Evolutionary conservation across 2,797 vertebrate genomes (phyloP), one percentile per base, ranked within the genome.

Genomic region (Spea hammondii): DNA sequence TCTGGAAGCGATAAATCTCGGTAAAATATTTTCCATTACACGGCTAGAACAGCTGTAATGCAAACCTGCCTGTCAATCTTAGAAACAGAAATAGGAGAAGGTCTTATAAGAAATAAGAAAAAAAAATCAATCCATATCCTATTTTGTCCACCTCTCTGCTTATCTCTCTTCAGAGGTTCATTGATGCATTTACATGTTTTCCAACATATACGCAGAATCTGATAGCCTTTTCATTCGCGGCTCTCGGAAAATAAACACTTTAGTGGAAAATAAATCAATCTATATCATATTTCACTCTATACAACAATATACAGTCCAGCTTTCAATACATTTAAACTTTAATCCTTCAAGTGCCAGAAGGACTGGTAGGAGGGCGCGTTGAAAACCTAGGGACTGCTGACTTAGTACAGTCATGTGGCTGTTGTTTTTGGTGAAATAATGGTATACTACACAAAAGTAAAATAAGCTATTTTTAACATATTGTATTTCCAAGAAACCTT

Each of bases 51-150:
- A 65, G 66, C 78, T 65, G 78, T 65, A 65, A 65, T 75, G 66
- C 59, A 79, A 79, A 65, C 54, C 65, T 44, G 59, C 59, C 66
- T 70, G 72, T 75, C 78, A 64, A n/a, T 79, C 78, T 49, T 75
- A 64, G 75, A 70, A 64, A 64, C 11, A 70, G 72, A 79, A 74
- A 79, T 79, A 74, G 44, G 57, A 69, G 71, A 70, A 44, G 71
- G 48, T 70, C 74, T 79, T 74, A 59, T 55, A 45, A 66, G 50
- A 75, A 12, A 17, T 7, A 9, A 9, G 12, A 32, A 62, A 62
- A 62, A 70, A 69, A 74, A 73, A 79, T 79, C 78, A 79, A 79
- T 79, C 70, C 68, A 74, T 57, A 62, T 79, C 66, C 70, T 79
- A 75, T 79, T 79, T 75, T 8, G 32, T 70, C 66, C 54, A 7